Percentiles rank a stretch among this genome's conserved stretches.
Conservation (phyloP, 1,140 invertebrate genomes). For the Trissolcus basalis region DNA sequence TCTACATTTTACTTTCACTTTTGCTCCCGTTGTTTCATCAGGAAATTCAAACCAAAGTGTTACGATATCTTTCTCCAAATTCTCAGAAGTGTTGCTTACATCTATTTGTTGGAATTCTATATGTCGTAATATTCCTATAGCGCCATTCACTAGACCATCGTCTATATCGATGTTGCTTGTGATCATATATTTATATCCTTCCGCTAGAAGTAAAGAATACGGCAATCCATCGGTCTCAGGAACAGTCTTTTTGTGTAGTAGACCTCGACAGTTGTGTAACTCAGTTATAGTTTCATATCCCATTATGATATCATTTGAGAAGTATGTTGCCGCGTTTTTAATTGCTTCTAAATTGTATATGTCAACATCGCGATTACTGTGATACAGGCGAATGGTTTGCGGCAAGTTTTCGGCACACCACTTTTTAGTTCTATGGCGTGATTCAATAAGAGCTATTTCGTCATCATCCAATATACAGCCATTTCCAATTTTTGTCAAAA, state of each 20-base stretch:
- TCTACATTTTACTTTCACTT: not conserved
- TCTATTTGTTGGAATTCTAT: conserved; percentile 52
- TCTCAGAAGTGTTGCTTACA: conserved; percentile 30
- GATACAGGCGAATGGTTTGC: conserved; percentile 54
- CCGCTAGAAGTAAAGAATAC: conserved; percentile 63
- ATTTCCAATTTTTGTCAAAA: conserved; percentile 64
- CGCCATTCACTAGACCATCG: conserved; percentile 68
- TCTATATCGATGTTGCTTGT: conserved; percentile 67
- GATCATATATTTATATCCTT: conserved; percentile 63
- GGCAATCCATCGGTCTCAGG: conserved; percentile 67
- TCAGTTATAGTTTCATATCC: conserved; percentile 31
- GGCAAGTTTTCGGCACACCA: conserved; percentile 28
- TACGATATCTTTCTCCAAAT: conserved; percentile 25
- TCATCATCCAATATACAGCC: conserved; percentile 29
- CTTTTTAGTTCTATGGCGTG: conserved; percentile 38
- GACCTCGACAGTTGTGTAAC: conserved; percentile 47
- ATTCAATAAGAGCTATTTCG: conserved; percentile 50
- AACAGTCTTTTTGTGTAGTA: conserved; percentile 64
- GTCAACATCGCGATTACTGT: conserved; percentile 41
- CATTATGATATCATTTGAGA: conserved; percentile 50
- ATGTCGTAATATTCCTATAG: conserved; percentile 63
- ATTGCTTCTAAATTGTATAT: conserved; percentile 48
- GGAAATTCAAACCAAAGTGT: conserved; percentile 3
- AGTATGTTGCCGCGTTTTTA: conserved; percentile 56
- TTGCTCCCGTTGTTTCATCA: not conserved